These are phyloP conservation scores for Ariolimax columbianus DNA, from an alignment of 2,888 invertebrate species.

Conservation along the genomic window DNA sequence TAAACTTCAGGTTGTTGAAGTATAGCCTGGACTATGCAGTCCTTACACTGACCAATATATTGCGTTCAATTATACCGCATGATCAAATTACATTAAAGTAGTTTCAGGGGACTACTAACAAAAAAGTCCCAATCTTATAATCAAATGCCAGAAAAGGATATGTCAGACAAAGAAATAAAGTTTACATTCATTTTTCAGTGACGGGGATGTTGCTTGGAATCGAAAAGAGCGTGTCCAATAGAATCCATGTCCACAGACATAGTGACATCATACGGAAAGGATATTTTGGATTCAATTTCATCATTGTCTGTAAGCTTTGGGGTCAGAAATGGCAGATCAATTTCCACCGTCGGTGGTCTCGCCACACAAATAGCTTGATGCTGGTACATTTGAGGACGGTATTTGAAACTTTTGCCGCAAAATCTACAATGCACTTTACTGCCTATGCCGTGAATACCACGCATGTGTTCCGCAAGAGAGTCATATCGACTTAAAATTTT, in stretches of 20 bases:
- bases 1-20: constrained; percentile 10
- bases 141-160: not conserved
- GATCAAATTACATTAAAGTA: not conserved
- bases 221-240: constrained; percentile 3
- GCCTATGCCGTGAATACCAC: constrained; percentile 55
- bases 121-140: not conserved
- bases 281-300: constrained; percentile 22
- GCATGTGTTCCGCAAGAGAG: constrained; percentile 52
- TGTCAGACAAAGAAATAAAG: not conserved
- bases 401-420: constrained; percentile 53
- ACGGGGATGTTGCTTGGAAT: not conserved
- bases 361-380: constrained; percentile 21
- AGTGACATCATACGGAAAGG: constrained; percentile 38
- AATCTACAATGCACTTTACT: constrained; percentile 49
- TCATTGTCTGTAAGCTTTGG: not conserved
- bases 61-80: not conserved
- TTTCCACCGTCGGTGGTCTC: constrained; percentile 6
- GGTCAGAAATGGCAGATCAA: constrained; percentile 4
- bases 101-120: not conserved
- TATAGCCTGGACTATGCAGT: not conserved
- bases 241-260: constrained; percentile 38
- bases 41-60: not conserved
- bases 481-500: constrained; percentile 48
- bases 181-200: not conserved
- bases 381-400: constrained; percentile 49